phyloP scores from a whole-genome alignment of 2,113 vertebrate genomes.

The Piprites chloris region DNA sequence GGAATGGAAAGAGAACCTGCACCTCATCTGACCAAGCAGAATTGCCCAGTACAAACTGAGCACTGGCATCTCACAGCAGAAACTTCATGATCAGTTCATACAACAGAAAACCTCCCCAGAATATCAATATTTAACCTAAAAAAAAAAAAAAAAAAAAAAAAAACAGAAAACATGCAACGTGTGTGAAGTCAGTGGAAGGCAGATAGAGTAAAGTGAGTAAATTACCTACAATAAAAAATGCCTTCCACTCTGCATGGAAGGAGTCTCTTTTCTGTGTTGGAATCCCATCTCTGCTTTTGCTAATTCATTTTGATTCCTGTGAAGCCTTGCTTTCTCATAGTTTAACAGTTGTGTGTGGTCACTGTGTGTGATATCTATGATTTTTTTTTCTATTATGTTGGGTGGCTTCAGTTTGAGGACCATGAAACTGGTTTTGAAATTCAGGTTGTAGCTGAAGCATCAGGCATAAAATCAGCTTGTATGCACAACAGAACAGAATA shows the following conservation, averaged over 20 bases:
- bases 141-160: neutral
- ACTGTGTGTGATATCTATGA: neutral
- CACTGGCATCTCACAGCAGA: neutral
- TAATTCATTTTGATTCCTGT: neutral
- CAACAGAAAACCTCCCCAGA: neutral
- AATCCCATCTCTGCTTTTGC: neutral
- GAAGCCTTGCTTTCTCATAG: neutral
- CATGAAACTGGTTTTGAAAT: neutral
- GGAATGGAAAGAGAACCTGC: neutral
- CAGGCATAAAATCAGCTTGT: neutral
- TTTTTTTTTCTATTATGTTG: neutral
- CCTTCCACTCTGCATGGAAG: neutral
- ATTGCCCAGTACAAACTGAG: neutral
- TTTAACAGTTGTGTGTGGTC: neutral
- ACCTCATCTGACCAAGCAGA: neutral
- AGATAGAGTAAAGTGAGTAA: too few species aligned
- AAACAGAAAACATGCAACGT: neutral
- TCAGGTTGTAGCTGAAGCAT: neutral
- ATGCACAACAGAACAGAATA: neutral
- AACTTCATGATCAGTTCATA: neutral
- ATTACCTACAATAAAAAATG: neutral
- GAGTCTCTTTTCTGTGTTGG: neutral
- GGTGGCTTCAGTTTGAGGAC: neutral
- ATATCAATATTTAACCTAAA: neutral
- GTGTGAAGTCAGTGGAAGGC: neutral